Evolutionary conservation across 2,888 invertebrate species (phyloP).

Genomic region (Epirrhoe alternata): DNA sequence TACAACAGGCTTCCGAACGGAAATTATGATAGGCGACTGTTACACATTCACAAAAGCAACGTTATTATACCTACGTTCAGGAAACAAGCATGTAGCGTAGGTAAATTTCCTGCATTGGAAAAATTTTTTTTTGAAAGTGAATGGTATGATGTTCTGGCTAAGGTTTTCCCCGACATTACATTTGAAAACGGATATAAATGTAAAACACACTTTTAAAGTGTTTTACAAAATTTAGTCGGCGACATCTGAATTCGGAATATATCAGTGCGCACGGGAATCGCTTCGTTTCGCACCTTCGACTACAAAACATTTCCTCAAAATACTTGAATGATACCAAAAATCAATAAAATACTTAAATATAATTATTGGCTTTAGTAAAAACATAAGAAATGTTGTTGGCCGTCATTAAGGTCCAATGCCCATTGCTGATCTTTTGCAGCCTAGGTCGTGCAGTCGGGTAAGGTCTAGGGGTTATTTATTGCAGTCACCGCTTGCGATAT

Average conservation of each 20-base stretch:
- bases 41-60: slow-evolving; percentile 31
- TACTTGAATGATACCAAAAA: slow-evolving; percentile 6
- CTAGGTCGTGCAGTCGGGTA: slow-evolving; percentile 33
- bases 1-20: slow-evolving; percentile 25
- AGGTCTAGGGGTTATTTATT: slow-evolving; percentile 37
- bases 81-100: slow-evolving; percentile 38
- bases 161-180: no score
- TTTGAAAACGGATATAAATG: no score
- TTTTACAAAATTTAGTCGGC: no score
- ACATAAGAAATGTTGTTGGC: slow-evolving; percentile 28
- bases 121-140: slow-evolving; percentile 3
- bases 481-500: slow-evolving; percentile 17
- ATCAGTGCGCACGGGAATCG: background rate
- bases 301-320: background rate
- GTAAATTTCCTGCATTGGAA: slow-evolving; percentile 36
- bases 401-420: slow-evolving; percentile 24
- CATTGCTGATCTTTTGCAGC: slow-evolving; percentile 27
- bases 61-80: slow-evolving; percentile 37
- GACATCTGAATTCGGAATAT: no score
- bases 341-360: slow-evolving; percentile 13
- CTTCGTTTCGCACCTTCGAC: background rate
- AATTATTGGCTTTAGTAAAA: slow-evolving; percentile 11
- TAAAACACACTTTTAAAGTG: no score
- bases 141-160: background rate
- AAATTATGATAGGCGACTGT: slow-evolving; percentile 28